phyloP scores from a whole-genome alignment of 2,888 invertebrate genomes.

The Agapetus fuscipes region DNA sequence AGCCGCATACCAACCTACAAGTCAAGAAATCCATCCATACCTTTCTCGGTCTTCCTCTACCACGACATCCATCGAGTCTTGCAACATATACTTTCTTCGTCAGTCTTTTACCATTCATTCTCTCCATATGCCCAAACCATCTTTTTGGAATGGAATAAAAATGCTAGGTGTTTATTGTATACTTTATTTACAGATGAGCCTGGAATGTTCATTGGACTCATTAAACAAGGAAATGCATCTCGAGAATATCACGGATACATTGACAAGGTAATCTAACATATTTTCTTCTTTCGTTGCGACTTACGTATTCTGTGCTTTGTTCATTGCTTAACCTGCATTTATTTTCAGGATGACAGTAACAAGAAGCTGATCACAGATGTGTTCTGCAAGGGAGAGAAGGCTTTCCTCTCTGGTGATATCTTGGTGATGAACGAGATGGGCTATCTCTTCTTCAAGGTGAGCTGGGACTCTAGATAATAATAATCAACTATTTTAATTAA shows the following conservation, averaged over 20 bases:
- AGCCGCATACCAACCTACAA: too few relatives aligned
- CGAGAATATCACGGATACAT: conserved; percentile 53
- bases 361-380: conserved; percentile 78
- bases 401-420: conserved; percentile 87
- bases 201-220: conserved; percentile 75
- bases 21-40: too few relatives aligned
- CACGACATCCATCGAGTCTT: too few relatives aligned
- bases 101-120: too few relatives aligned
- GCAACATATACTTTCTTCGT: too few relatives aligned
- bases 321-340: too few relatives aligned
- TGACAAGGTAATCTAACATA: conserved; percentile 46
- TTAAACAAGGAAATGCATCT: conserved; percentile 51
- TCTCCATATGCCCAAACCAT: too few relatives aligned
- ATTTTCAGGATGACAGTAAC: conserved; percentile 62
- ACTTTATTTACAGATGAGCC: conserved; percentile 74
- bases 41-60: too few relatives aligned
- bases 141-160: too few relatives aligned
- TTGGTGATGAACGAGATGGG: conserved; percentile 86
- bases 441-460: conserved; percentile 73
- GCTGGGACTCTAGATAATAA: not conserved
- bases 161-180: too few relatives aligned
- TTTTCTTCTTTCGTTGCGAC: too few relatives aligned
- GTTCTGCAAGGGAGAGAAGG: conserved; percentile 76
- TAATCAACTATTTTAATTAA: not conserved
- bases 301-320: too few relatives aligned